Base-by-base conservation (phyloP, 1,140 invertebrate species). In the Drosophila kepulauana region DNA sequence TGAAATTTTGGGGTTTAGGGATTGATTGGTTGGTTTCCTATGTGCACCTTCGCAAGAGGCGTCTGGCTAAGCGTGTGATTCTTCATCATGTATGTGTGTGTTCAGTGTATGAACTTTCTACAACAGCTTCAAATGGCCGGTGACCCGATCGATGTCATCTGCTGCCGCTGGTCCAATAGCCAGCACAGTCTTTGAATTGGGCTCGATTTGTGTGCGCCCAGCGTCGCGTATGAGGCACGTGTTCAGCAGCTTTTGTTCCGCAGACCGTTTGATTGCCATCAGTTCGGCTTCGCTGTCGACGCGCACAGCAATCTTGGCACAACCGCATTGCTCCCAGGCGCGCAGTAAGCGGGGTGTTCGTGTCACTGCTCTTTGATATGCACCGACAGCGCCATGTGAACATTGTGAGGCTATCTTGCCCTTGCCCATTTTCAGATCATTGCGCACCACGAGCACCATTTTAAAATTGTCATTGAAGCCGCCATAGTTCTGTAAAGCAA, bases 381-480 rank as follows among this genome's bases (percentile, higher is more conserved):
- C 97, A 49, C 95, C 95, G 20, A 97, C 95, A 5, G 98, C 96
- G 56, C 97, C 98, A 94, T 99, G 98, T 46, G 96, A 95, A 94
- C 98, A 98, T 93, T 98, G 98, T 3, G 98, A 97, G 33, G 97
- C 98, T 49, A 97, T 95, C 94, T 99, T 99, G 11, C 98, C 98
- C 49, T 98, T 98, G 15, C 96, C 95, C 98, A 99, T 99, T 92
- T 97, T 97, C 0, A 99, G 93, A 92, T 99, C 98, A 89, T 95
- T 97, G 88, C 98, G 94, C 2, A 98, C 96, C 20, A 98, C 96
- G 51, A 99, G 92, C 1, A 98, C 96, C 92, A 99, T 93, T 94
- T 98, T 98, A 68, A 95, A 95, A 82, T 96, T 92, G 11, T 86
- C 95, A 30, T 91, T 93, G 57, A 91, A 87, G 54, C 92, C 87